Percentiles rank a stretch among this genome's conserved stretches.
Evolutionary conservation across 35 echinoderm and acorn worm species (phyloP).

Genomic region (Ophiothrix spiculata): DNA sequence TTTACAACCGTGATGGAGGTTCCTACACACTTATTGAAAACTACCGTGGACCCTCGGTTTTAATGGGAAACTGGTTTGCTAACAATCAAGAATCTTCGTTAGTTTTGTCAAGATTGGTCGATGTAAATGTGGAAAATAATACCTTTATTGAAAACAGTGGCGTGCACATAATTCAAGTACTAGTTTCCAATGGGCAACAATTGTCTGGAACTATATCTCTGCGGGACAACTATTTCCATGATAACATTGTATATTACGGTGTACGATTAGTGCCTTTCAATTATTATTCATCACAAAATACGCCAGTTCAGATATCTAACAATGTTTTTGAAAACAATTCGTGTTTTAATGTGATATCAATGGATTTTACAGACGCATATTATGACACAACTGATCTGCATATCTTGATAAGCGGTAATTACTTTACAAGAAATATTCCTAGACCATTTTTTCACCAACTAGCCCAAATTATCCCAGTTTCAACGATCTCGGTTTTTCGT

Average conservation of each 20-base stretch:
- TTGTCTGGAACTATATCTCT: too few species aligned
- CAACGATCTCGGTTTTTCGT: background rate
- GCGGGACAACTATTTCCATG: too few species aligned
- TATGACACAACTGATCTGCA: background rate
- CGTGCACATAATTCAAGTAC: background rate
- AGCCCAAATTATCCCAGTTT: background rate
- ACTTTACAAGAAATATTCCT: background rate
- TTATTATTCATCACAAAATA: background rate
- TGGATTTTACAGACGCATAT: background rate
- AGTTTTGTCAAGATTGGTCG: background rate
- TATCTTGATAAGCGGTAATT: background rate
- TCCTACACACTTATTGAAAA: background rate
- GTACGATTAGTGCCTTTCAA: background rate
- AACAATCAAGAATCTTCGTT: background rate
- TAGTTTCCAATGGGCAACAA: background rate
- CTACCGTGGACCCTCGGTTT: background rate
- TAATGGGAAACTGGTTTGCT: background rate
- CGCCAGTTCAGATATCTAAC: background rate
- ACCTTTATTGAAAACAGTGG: background rate
- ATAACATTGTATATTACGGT: background rate
- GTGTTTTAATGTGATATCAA: background rate
- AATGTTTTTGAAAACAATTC: background rate
- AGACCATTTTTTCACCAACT: background rate
- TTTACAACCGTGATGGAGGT: too few species aligned
- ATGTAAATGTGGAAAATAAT: background rate